Conservation (phyloP, 1,140 invertebrate genomes). For the Drosophila pruinosa region DNA sequence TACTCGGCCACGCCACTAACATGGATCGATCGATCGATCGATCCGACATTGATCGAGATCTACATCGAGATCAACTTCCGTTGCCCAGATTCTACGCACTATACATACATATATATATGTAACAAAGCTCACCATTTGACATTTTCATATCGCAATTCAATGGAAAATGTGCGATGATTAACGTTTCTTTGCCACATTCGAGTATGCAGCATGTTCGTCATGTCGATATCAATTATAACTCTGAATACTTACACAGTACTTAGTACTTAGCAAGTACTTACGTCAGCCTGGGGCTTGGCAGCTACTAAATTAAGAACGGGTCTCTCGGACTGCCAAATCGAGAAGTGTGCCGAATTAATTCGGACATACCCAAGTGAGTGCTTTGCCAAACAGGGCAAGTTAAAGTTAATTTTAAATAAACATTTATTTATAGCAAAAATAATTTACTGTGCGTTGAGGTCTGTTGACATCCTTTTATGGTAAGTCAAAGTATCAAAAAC, state of each 20-base stretch:
- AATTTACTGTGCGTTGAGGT: background rate
- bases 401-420: constrained; percentile 18
- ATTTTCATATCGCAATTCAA: constrained; percentile 14
- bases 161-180: constrained; percentile 3
- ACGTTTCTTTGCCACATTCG: too few relatives aligned
- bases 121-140: constrained; percentile 23
- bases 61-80: constrained; percentile 13
- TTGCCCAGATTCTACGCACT: constrained; percentile 49
- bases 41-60: constrained; percentile 54
- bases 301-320: constrained; percentile 12
- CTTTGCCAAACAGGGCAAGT: constrained; percentile 5
- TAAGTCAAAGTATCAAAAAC: background rate
- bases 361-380: constrained; percentile 4
- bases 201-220: background rate
- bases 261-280: constrained; percentile 5
- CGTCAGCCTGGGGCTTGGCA: constrained; percentile 17
- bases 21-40: constrained; percentile 31
- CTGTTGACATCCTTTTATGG: constrained; percentile 9
- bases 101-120: background rate
- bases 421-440: constrained; percentile 7
- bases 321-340: constrained; percentile 23
- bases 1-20: constrained; percentile 22
- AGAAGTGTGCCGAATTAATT: constrained; percentile 42
- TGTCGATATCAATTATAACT: background rate
- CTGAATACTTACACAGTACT: background rate